These are phyloP conservation scores for Mesorhabditis belari DNA, from an alignment of 2,888 invertebrate species.

Conservation along the genomic window DNA sequence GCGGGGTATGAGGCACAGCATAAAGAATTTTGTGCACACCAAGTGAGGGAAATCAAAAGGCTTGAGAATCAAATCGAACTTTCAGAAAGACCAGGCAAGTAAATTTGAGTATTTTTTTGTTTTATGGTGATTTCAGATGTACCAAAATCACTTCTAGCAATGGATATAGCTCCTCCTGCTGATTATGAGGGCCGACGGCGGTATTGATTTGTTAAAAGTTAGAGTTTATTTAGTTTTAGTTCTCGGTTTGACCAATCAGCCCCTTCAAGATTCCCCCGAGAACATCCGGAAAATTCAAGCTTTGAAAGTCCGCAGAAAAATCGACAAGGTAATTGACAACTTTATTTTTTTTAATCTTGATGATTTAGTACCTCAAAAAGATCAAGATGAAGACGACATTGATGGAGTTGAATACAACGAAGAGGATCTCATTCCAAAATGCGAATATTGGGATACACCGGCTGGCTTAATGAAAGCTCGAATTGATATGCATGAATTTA, in stretches of 20 bases:
- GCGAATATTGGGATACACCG: slow-evolving; percentile 73
- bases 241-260: slow-evolving; percentile 27
- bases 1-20: slow-evolving; percentile 87
- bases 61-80: slow-evolving; percentile 4
- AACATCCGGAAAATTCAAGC: too few relatives aligned
- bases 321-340: too few relatives aligned
- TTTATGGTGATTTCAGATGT: background rate
- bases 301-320: too few relatives aligned
- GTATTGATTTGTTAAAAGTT: background rate
- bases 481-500: slow-evolving; percentile 80
- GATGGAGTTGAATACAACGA: slow-evolving; percentile 28
- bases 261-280: background rate
- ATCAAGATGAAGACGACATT: slow-evolving; percentile 24
- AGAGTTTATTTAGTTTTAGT: slow-evolving; percentile 1
- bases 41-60: slow-evolving; percentile 58
- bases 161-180: slow-evolving; percentile 6
- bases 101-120: background rate
- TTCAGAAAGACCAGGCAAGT: background rate
- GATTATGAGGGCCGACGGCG: slow-evolving; percentile 1
- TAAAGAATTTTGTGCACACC: slow-evolving; percentile 85
- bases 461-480: slow-evolving; percentile 96
- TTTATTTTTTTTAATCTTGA: background rate
- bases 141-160: background rate
- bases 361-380: background rate
- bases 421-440: slow-evolving; percentile 12